phyloP scores from a whole-genome alignment of 1,140 invertebrate genomes.

The Phortica variegata region DNA sequence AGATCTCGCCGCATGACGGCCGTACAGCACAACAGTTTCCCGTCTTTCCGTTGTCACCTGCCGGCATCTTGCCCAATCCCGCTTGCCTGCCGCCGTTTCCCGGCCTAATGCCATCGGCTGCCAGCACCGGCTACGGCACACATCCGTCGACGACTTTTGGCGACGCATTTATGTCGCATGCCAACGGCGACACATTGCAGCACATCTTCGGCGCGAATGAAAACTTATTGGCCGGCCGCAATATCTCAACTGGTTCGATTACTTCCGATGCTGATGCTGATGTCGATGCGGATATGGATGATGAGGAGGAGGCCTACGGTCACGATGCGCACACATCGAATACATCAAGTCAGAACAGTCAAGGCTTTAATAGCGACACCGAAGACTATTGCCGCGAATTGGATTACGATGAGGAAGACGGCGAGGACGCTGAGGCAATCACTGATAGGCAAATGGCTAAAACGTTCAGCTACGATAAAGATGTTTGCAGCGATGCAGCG shows the following conservation, averaged over 20 bases:
- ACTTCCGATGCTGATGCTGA: constrained; percentile 23
- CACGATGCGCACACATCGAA: constrained; percentile 37
- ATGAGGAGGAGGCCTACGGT: constrained; percentile 24
- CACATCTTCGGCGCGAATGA: constrained; percentile 5
- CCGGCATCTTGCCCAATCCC: constrained; percentile 32
- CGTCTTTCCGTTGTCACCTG: constrained; percentile 56
- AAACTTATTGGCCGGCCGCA: not conserved
- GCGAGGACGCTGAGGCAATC: constrained; percentile 22
- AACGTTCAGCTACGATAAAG: constrained; percentile 7
- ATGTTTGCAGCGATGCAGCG: not conserved
- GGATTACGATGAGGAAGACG: constrained; percentile 16
- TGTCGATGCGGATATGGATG: constrained; percentile 14
- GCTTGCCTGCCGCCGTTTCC: constrained; percentile 59
- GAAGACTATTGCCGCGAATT: constrained; percentile 23
- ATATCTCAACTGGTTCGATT: constrained; percentile 3
- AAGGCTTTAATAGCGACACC: constrained; percentile 28
- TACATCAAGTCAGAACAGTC: constrained; percentile 42
- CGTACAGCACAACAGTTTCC: constrained; percentile 83
- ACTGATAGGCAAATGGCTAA: not conserved
- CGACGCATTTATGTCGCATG: constrained; percentile 21
- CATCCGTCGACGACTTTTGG: constrained; percentile 22
- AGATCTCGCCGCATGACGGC: constrained; percentile 91
- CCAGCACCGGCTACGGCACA: constrained; percentile 10
- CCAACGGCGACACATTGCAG: constrained; percentile 14
- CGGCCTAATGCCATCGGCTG: constrained; percentile 58